Percentiles rank a stretch among this genome's conserved stretches.
phyloP scores from a whole-genome alignment of 2,113 vertebrate genomes.

The Indicator indicator region DNA sequence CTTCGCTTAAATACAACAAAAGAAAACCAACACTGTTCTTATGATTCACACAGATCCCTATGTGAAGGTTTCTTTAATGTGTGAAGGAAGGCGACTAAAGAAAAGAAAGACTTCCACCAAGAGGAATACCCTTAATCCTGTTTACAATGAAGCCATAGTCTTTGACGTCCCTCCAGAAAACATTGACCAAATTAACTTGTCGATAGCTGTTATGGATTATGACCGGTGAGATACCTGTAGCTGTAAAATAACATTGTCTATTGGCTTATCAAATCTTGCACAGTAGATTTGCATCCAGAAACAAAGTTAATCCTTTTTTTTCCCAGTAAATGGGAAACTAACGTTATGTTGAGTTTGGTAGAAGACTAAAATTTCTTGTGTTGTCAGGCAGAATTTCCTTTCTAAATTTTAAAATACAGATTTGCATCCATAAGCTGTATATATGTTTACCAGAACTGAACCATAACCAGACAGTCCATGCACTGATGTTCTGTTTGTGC shows the following conservation, averaged over 20 bases:
- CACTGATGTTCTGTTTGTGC: not conserved
- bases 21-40: conserved; percentile 9
- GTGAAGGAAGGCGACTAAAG: conserved; percentile 93
- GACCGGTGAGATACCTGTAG: conserved; percentile 89
- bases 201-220: conserved; percentile 99
- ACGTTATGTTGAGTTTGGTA: not conserved
- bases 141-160: conserved; percentile 99
- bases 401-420: not conserved
- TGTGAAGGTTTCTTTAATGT: conserved; percentile 98
- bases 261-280: not conserved
- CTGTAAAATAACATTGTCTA: conserved; percentile 69
- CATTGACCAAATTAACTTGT: conserved; percentile 97
- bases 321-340: not conserved
- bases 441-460: not conserved
- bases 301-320: not conserved
- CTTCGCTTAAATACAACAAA: conserved; percentile 16
- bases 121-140: conserved; percentile 96
- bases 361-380: not conserved
- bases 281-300: not conserved
- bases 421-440: not conserved
- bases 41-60: conserved; percentile 88
- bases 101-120: conserved; percentile 99
- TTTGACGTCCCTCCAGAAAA: conserved; percentile 97
- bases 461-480: not conserved
- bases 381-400: not conserved